These are phyloP conservation scores for Pteropus rufus DNA, from an alignment of 2,797 vertebrate species.

Conservation along the genomic window DNA sequence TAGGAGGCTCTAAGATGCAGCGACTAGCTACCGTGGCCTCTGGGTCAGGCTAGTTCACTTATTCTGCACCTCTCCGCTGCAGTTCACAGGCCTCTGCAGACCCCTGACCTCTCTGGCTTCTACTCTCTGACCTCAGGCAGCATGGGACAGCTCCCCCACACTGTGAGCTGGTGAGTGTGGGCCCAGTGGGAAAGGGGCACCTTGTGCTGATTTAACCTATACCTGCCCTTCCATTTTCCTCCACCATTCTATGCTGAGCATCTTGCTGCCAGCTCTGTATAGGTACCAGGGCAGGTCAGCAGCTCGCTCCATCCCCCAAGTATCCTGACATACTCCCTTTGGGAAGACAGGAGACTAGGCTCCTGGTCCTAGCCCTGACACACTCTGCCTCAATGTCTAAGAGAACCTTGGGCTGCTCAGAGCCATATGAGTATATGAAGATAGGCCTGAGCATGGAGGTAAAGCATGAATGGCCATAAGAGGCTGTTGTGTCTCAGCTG, in stretches of 20 bases:
- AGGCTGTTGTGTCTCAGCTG: neutral
- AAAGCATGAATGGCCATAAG: neutral
- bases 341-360: neutral
- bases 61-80: constrained; percentile 48
- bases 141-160: constrained; percentile 94
- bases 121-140: constrained; percentile 94
- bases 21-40: neutral
- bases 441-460: neutral
- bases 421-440: neutral
- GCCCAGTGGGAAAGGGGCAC: neutral
- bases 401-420: neutral
- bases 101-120: constrained; percentile 94
- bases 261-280: neutral
- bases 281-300: neutral
- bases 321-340: neutral
- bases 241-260: neutral
- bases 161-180: constrained; percentile 96
- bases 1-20: neutral
- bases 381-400: neutral
- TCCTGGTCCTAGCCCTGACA: neutral
- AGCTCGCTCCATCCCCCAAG: neutral
- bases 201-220: accelerated
- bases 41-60: neutral
- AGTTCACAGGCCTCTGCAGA: constrained; percentile 94
- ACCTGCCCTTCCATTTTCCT: neutral